Conservation (phyloP, 2,113 vertebrate species). For the Scalopus aquaticus region DNA sequence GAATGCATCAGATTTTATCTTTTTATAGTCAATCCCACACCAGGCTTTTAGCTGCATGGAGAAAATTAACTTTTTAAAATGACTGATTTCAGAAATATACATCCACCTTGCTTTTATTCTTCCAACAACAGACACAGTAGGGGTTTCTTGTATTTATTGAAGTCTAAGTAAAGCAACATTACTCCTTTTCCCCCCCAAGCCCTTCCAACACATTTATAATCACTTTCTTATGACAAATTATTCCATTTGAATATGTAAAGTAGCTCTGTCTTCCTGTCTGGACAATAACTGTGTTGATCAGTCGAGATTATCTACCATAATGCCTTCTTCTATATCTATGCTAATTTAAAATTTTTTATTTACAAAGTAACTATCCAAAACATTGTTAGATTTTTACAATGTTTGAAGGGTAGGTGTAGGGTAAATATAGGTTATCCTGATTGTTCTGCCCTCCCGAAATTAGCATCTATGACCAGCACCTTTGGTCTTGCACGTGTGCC, state of each 20-base stretch:
- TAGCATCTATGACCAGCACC: too few species aligned
- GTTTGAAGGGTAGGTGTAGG: not conserved
- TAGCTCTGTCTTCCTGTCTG: not conserved
- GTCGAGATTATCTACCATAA: not conserved
- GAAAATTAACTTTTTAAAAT: not conserved
- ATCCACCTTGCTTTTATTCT: not conserved
- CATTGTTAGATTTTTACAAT: not conserved
- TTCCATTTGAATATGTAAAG: not conserved
- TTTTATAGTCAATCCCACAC: not conserved
- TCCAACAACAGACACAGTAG: not conserved
- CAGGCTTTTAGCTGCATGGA: not conserved
- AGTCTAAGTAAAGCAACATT: not conserved
- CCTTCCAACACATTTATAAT: not conserved
- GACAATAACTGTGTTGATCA: not conserved
- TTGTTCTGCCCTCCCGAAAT: too few species aligned
- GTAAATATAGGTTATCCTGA: too few species aligned
- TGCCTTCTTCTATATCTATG: not conserved
- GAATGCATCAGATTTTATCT: not conserved
- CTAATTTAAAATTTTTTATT: not conserved
- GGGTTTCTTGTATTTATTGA: not conserved
- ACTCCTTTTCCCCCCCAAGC: not conserved
- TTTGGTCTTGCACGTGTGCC: too few species aligned
- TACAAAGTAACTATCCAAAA: not conserved
- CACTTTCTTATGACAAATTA: not conserved
- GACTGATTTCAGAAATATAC: not conserved